Percentiles rank a stretch among this genome's conserved stretches.
Evolutionary conservation across 2,888 invertebrate species (phyloP).

Genomic region (Charanyca ferruginea): DNA sequence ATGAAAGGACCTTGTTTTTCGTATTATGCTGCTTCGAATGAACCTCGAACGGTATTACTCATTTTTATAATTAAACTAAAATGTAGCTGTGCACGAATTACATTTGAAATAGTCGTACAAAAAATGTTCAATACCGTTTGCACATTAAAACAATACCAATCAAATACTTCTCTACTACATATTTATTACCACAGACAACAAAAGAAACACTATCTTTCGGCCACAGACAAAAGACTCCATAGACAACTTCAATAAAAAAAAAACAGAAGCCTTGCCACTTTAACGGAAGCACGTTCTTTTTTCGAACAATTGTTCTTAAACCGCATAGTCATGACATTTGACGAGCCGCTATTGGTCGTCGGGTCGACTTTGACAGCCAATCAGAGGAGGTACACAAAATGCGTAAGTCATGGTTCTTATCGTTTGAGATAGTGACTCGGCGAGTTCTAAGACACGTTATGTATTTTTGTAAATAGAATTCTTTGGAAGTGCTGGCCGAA

Average conservation of each 20-base stretch:
- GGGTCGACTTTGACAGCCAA: conserved; percentile 89
- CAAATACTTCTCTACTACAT: conserved; percentile 41
- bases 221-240: conserved; percentile 75
- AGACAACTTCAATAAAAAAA: conserved; percentile 69
- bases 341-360: conserved; percentile 89
- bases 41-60: conserved; percentile 33
- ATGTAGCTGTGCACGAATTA: conserved; percentile 22
- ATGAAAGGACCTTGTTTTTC: not conserved
- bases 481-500: conserved; percentile 51
- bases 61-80: conserved; percentile 30
- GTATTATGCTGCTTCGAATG: not conserved
- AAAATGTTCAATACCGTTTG: conserved; percentile 52
- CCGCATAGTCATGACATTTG: conserved; percentile 88
- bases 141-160: conserved; percentile 55
- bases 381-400: conserved; percentile 84
- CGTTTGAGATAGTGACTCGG: conserved; percentile 85
- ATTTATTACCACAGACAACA: conserved; percentile 59
- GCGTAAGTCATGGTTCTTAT: conserved; percentile 89
- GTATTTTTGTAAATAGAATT: conserved; percentile 68
- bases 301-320: conserved; percentile 83
- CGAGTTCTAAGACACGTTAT: conserved; percentile 69
- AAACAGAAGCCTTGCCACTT: conserved; percentile 86
- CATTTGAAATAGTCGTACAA: conserved; percentile 15
- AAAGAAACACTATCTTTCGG: conserved; percentile 65
- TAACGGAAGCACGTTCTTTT: conserved; percentile 88